Evolutionary conservation across 2,113 vertebrate genomes (phyloP).

Genomic region (Tyto alba): DNA sequence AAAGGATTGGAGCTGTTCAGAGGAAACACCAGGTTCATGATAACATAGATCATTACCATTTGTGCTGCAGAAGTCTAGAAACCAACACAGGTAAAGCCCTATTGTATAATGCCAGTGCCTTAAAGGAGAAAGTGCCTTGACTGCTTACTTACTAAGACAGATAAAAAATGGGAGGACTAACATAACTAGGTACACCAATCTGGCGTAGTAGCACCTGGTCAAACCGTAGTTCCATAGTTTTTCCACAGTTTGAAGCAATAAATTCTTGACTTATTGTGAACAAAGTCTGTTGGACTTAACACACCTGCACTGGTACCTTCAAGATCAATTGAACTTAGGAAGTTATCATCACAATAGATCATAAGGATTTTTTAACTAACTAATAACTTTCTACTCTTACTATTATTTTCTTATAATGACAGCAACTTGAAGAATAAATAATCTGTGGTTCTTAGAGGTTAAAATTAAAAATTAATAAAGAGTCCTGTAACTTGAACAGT

Average conservation of each 20-base stretch:
- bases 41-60: not conserved
- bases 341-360: not conserved
- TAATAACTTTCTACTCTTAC: not conserved
- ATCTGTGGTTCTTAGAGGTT: not conserved
- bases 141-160: not conserved
- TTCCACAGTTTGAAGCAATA: not conserved
- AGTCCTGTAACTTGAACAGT: not conserved
- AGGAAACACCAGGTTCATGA: not conserved
- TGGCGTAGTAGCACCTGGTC: not conserved
- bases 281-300: not conserved
- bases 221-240: not conserved
- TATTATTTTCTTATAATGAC: not conserved
- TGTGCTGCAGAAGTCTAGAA: not conserved
- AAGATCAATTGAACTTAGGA: not conserved
- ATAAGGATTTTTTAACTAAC: not conserved
- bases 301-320: not conserved
- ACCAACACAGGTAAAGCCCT: not conserved
- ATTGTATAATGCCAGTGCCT: rapidly evolving
- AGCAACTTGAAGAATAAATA: not conserved
- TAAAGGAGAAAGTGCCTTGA: not conserved
- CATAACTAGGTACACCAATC: not conserved
- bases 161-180: not conserved
- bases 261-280: not conserved
- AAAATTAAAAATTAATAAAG: not conserved
- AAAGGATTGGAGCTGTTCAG: not conserved